These are phyloP conservation scores for Melanogrammus aeglefinus DNA, from an alignment of 2,797 vertebrate species.

Conservation along the genomic window DNA sequence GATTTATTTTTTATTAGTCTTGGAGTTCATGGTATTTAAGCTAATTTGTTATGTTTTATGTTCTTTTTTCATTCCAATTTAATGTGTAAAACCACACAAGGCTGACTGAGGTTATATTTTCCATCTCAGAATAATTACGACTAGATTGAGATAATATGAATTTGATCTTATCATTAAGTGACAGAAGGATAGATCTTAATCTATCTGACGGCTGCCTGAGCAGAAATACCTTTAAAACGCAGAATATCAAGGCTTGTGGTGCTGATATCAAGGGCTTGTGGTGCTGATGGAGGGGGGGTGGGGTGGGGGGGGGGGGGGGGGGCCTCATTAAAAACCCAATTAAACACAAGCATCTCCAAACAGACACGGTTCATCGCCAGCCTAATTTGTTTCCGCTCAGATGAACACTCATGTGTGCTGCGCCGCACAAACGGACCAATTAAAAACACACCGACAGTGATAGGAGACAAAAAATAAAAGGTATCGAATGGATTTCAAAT, in stretches of 20 bases:
- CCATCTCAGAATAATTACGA: no score
- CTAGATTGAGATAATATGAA: no score
- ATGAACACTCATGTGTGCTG: slow-evolving; percentile 59
- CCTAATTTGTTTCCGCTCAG: slow-evolving; percentile 60
- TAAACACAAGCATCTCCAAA: slow-evolving; percentile 60
- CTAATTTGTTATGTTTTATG: no score
- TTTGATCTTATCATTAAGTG: neutral
- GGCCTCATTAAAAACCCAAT: slow-evolving; percentile 66
- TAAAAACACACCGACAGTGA: slow-evolving; percentile 30
- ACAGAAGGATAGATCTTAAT: neutral
- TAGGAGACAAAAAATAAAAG: slow-evolving; percentile 10
- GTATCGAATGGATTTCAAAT: slow-evolving; percentile 1
- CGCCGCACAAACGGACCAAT: slow-evolving; percentile 59
- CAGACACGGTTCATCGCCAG: slow-evolving; percentile 49
- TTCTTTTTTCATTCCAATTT: no score
- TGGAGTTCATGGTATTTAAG: no score
- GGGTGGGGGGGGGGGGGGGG: slow-evolving; percentile 13
- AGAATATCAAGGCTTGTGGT: no score
- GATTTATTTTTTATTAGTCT: no score
- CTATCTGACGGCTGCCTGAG: neutral
- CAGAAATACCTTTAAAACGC: no score
- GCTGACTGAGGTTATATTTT: no score
- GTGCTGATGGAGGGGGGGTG: no score
- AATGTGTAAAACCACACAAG: no score
- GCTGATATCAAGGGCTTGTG: no score